Percentiles rank a stretch among this genome's conserved stretches.
phyloP scores from a whole-genome alignment of 2,888 invertebrate species.

The Vandiemenella viatica region DNA sequence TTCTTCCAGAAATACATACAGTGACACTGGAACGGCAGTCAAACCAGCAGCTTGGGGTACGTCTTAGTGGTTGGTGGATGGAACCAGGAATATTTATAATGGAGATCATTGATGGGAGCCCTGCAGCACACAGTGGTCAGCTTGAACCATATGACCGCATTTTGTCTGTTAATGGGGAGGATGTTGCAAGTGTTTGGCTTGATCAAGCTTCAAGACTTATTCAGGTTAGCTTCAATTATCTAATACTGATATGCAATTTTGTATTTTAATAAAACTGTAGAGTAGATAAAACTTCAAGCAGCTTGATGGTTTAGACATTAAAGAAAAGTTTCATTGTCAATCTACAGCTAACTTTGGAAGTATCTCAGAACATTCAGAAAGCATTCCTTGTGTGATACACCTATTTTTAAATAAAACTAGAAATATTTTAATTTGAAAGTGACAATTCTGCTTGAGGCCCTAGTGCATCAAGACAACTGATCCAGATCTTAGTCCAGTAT shows the following conservation, averaged over 20 bases:
- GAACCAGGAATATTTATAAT: conserved; percentile 22
- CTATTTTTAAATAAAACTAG: no score
- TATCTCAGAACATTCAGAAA: no score
- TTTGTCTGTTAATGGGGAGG: conserved; percentile 30
- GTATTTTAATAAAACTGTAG: no score
- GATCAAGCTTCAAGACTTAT: conserved; percentile 28
- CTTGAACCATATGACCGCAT: conserved; percentile 31
- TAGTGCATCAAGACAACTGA: no score
- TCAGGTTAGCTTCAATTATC: conserved; percentile 16
- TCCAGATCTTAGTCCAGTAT: no score
- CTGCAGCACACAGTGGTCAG: conserved; percentile 28
- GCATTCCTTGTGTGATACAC: no score
- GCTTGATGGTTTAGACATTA: neutral
- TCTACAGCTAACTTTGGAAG: no score
- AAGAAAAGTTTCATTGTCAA: no score
- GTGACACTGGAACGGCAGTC: conserved; percentile 27
- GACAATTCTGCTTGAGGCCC: no score
- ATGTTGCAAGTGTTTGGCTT: conserved; percentile 29
- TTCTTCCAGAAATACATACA: conserved; percentile 26
- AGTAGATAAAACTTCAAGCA: neutral
- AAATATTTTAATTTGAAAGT: no score
- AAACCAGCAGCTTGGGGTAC: conserved; percentile 29
- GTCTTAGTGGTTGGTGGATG: conserved; percentile 17
- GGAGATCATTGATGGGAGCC: conserved; percentile 26
- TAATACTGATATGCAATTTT: neutral